Evolutionary conservation across 2,888 invertebrate species (phyloP).

Genomic region (Ferrisia virgata): DNA sequence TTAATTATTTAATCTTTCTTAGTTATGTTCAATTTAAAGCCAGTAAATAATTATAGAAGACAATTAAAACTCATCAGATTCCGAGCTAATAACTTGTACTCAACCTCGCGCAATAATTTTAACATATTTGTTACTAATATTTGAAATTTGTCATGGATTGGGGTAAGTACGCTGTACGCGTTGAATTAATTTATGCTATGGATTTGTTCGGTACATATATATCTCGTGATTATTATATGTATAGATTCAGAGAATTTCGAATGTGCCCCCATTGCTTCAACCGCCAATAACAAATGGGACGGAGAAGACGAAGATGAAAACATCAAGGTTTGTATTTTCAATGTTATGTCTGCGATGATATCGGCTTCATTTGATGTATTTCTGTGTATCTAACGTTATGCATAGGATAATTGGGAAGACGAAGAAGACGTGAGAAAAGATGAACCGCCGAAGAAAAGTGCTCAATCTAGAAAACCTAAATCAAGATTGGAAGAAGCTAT

Average conservation of each 20-base stretch:
- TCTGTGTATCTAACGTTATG: not conserved
- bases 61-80: constrained; percentile 1
- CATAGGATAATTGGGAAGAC: constrained; percentile 92
- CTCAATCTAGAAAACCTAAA: constrained; percentile 67
- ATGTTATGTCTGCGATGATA: not conserved
- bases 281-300: constrained; percentile 61
- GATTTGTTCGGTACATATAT: not conserved
- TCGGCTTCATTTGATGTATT: not conserved
- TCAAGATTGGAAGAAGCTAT: constrained; percentile 76
- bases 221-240: not conserved
- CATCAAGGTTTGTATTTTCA: constrained; percentile 65
- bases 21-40: constrained; percentile 38
- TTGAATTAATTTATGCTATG: not conserved
- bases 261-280: constrained; percentile 37
- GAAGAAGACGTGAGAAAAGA: constrained; percentile 78
- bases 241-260: constrained; percentile 48
- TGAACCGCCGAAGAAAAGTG: constrained; percentile 63
- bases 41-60: not conserved
- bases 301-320: constrained; percentile 85
- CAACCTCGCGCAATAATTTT: constrained; percentile 3
- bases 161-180: constrained; percentile 34
- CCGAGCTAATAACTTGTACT: not conserved
- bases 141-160: constrained; percentile 46
- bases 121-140: not conserved
- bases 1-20: not conserved